A percentile compares a stretch with the other conserved stretches of the same genome.
Evolutionary conservation across 2,888 invertebrate genomes (phyloP).

Genomic region (Rhagonycha lutea): DNA sequence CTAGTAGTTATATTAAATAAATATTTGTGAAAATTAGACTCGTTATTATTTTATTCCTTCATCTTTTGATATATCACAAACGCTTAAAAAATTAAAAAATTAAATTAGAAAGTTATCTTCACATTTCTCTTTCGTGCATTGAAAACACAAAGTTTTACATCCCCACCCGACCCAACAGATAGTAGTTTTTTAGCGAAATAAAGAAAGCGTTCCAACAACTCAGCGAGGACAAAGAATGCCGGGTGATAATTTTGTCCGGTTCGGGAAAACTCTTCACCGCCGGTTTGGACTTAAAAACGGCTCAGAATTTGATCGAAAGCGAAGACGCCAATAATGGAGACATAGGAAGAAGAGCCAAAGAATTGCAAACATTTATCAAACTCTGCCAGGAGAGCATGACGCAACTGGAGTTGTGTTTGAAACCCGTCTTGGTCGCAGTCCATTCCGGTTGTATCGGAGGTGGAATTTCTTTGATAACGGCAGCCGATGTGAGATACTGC

Average conservation of each 20-base stretch:
- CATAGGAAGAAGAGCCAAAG: conserved; percentile 74
- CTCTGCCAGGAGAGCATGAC: conserved; percentile 78
- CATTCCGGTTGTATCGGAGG: conserved; percentile 93
- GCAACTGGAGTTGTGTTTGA: conserved; percentile 82
- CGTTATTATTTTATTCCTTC: no score
- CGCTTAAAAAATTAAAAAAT: no score
- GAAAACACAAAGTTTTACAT: no score
- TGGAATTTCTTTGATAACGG: conserved; percentile 78
- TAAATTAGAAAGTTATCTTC: no score
- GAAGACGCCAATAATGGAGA: conserved; percentile 69
- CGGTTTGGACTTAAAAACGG: conserved; percentile 58
- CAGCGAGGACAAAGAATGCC: conserved; percentile 76
- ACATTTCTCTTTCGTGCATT: no score
- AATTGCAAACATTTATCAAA: conserved; percentile 66
- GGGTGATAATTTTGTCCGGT: conserved; percentile 86
- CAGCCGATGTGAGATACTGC: conserved; percentile 89
- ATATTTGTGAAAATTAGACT: no score
- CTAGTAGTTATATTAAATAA: no score
- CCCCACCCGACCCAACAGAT: no score
- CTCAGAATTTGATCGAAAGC: conserved; percentile 13
- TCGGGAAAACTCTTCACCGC: conserved; percentile 86
- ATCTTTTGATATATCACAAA: no score
- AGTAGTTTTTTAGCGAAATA: conserved; percentile 83
- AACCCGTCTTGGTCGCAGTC: conserved; percentile 88
- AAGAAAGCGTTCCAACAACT: conserved; percentile 78